These are phyloP conservation scores for Holcopasites calliopsidis DNA, from an alignment of 1,140 invertebrate genomes.

Conservation along the genomic window DNA sequence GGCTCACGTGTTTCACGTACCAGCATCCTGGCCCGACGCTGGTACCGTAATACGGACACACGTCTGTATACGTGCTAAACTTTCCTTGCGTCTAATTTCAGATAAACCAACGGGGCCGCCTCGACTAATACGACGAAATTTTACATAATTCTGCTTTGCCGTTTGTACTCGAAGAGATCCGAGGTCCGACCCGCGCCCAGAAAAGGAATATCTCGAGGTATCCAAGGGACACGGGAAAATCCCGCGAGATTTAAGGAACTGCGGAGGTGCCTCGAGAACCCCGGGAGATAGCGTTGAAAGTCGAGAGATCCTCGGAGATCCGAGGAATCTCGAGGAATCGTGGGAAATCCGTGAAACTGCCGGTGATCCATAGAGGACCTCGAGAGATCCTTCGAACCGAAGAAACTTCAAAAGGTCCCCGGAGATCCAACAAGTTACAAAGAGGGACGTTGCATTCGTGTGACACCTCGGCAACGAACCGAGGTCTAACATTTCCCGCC, in stretches of 20 bases:
- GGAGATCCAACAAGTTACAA: neutral
- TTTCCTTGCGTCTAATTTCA: conserved; percentile 4
- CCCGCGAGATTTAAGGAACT: neutral
- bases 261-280: no score
- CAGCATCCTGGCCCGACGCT: neutral
- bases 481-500: neutral
- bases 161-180: neutral
- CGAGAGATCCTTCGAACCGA: neutral
- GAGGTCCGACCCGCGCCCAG: no score
- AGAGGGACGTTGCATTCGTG: neutral
- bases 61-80: conserved; percentile 17
- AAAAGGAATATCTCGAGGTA: neutral
- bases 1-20: conserved; percentile 27
- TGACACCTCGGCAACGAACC: neutral
- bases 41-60: conserved; percentile 9
- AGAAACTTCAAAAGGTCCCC: neutral
- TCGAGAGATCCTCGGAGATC: conserved; percentile 18
- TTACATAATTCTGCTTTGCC: no score
- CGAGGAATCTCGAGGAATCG: neutral
- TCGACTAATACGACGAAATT: neutral
- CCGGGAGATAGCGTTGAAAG: neutral
- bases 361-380: conserved; percentile 10
- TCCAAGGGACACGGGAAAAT: neutral
- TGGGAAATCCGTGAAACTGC: neutral
- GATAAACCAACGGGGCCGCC: neutral